A percentile compares a stretch with the other conserved stretches of the same genome.
phyloP scores from a whole-genome alignment of 2,797 vertebrate species.

The Vipera latastei region DNA sequence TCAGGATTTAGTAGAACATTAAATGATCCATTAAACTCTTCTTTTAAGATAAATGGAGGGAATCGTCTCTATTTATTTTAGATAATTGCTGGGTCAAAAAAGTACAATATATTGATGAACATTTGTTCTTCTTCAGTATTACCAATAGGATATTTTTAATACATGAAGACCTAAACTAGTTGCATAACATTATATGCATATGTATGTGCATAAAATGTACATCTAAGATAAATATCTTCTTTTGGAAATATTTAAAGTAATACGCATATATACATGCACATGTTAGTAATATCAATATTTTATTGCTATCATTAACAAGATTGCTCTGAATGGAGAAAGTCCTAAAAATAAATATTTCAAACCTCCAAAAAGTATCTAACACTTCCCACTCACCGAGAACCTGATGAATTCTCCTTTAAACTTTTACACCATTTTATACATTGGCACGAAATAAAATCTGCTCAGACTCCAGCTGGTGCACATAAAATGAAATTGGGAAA shows the following conservation, averaged over 20 bases:
- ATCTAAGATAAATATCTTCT: neutral
- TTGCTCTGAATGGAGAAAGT: neutral
- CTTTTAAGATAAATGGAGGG: neutral
- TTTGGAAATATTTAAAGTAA: neutral
- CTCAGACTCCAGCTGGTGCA: slow-evolving; percentile 1
- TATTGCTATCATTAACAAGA: neutral
- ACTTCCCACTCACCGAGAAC: neutral
- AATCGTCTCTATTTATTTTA: neutral
- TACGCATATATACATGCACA: neutral
- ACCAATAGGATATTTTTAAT: neutral
- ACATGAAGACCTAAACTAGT: neutral
- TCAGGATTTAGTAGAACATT: neutral
- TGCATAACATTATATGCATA: neutral
- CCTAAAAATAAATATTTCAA: neutral
- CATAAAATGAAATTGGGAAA: neutral
- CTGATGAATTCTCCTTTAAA: neutral
- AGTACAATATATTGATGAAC: neutral
- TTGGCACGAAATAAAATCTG: neutral
- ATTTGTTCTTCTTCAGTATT: neutral
- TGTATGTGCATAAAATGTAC: neutral
- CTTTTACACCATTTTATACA: neutral
- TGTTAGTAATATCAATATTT: neutral
- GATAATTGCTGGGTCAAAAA: neutral
- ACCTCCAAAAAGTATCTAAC: neutral
- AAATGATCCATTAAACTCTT: neutral